Evolutionary conservation across 2,888 invertebrate genomes (phyloP).

Genomic region (Andrena flavipes): DNA sequence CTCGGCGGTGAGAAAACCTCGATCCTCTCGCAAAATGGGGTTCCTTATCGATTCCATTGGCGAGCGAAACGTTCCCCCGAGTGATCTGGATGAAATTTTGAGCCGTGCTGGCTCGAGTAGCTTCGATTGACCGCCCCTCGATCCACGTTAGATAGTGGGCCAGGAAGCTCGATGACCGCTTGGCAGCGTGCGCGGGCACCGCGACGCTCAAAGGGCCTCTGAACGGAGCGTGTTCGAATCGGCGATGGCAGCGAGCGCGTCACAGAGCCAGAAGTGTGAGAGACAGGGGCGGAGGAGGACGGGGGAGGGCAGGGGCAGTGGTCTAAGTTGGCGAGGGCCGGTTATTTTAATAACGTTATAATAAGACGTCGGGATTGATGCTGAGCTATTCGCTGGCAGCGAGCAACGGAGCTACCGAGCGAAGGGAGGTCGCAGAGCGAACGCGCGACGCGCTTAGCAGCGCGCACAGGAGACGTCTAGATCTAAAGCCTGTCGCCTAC

Average conservation of each 20-base stretch:
- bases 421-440: slow-evolving; percentile 67
- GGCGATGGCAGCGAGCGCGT: slow-evolving; percentile 16
- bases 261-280: slow-evolving; percentile 13
- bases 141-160: background rate
- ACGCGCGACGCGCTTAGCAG: slow-evolving; percentile 52
- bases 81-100: background rate
- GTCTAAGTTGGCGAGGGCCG: slow-evolving; percentile 72
- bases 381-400: slow-evolving; percentile 84
- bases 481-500: slow-evolving; percentile 83
- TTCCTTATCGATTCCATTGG: slow-evolving; percentile 25
- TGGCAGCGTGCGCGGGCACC: slow-evolving; percentile 23
- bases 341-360: slow-evolving; percentile 85
- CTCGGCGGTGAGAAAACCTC: slow-evolving; percentile 21
- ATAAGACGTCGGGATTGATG: slow-evolving; percentile 85
- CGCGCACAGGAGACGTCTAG: slow-evolving; percentile 76
- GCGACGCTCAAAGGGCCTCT: slow-evolving; percentile 28
- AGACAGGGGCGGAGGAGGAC: background rate
- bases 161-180: background rate
- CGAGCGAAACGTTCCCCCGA: background rate
- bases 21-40: slow-evolving; percentile 34
- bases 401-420: slow-evolving; percentile 52
- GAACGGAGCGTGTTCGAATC: slow-evolving; percentile 54
- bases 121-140: background rate
- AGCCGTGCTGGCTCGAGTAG: background rate
- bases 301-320: slow-evolving; percentile 29